phyloP scores from a whole-genome alignment of 2,797 vertebrate genomes.

The Parotocinclus haroldoi region DNA sequence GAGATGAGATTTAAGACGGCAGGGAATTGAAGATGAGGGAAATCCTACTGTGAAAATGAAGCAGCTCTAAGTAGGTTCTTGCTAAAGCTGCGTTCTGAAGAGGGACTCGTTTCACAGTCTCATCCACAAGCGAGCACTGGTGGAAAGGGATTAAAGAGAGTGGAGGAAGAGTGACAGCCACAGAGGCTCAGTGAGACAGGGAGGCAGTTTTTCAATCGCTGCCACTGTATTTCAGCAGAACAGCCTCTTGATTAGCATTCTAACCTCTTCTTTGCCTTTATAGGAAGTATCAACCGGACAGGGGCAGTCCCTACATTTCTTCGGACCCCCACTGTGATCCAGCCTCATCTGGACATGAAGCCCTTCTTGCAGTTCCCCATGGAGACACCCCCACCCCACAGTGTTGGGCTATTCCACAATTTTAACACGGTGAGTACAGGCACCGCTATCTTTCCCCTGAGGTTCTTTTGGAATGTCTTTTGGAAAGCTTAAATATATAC shows the following conservation, averaged over 20 bases:
- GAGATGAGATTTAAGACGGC: conserved; percentile 64
- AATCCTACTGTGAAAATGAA: conserved; percentile 77
- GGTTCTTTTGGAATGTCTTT: too few relatives aligned
- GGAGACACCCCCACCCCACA: conserved; percentile 78
- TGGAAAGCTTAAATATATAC: too few relatives aligned
- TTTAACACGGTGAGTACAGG: conserved; percentile 78
- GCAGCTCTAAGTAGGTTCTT: conserved; percentile 75
- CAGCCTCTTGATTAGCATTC: neutral
- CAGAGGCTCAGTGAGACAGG: conserved; percentile 43
- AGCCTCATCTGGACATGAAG: conserved; percentile 87
- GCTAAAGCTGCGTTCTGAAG: conserved; percentile 69
- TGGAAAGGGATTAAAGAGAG: conserved; percentile 55
- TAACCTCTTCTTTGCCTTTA: conserved; percentile 21
- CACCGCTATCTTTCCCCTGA: neutral
- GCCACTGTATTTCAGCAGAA: conserved; percentile 27
- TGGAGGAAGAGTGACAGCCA: conserved; percentile 42
- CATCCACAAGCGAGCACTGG: conserved; percentile 68
- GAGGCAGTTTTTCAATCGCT: conserved; percentile 51
- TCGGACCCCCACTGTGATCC: conserved; percentile 80
- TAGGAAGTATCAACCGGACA: conserved; percentile 86
- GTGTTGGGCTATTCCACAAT: conserved; percentile 83
- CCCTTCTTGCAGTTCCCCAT: conserved; percentile 85
- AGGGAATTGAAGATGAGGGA: conserved; percentile 67
- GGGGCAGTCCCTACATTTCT: conserved; percentile 81
- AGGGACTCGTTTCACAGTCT: conserved; percentile 65